Conservation (phyloP, 2,797 vertebrate species). For the Parauchenoglanis punctatus region DNA sequence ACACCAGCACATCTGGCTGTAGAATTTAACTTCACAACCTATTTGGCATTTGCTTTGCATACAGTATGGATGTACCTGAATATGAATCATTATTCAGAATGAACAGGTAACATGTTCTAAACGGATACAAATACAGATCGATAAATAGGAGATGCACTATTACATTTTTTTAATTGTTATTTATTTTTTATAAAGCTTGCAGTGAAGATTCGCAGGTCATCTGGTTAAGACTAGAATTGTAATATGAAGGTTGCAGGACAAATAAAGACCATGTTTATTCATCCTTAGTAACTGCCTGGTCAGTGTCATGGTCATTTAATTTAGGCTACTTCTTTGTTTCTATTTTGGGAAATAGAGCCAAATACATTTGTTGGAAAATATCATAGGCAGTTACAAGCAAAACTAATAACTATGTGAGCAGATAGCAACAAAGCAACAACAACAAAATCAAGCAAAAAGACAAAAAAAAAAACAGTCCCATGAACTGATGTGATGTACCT, state of each 20-base stretch:
- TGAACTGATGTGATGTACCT: neutral
- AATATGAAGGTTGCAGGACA: neutral
- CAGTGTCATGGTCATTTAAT: neutral
- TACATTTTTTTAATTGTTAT: neutral
- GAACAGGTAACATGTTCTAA: neutral
- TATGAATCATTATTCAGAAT: neutral
- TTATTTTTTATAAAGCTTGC: neutral
- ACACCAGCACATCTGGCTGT: conserved; percentile 7
- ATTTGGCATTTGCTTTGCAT: neutral
- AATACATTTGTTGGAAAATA: neutral
- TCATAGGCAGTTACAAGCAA: neutral
- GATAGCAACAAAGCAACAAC: neutral
- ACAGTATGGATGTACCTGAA: neutral
- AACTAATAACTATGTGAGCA: neutral
- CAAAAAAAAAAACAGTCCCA: neutral
- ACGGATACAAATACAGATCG: neutral
- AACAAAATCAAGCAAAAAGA: neutral
- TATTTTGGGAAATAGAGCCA: neutral
- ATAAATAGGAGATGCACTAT: neutral
- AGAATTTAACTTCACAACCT: conserved; percentile 13
- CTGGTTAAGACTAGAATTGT: neutral
- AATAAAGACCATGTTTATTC: neutral
- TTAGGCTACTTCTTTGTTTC: neutral
- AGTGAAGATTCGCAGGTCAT: neutral
- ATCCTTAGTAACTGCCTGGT: neutral